phyloP scores from a whole-genome alignment of 2,797 vertebrate genomes.

The Macropodus opercularis region DNA sequence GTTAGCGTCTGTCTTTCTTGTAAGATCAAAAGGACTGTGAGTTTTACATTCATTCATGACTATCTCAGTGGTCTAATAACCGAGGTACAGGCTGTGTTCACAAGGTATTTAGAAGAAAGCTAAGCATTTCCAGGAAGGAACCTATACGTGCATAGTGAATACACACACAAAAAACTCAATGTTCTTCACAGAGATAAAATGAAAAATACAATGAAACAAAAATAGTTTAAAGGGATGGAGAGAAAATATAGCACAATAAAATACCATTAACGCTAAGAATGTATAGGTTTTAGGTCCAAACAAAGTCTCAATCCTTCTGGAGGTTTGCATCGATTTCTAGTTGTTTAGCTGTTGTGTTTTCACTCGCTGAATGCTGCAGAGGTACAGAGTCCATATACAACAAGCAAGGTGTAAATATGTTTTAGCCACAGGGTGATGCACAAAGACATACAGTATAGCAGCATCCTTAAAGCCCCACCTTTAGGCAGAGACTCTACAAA shows the following conservation, averaged over 20 bases:
- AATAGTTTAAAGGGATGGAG: not conserved
- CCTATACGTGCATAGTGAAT: not conserved
- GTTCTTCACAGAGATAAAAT: conserved; percentile 1
- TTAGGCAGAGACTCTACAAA: not conserved
- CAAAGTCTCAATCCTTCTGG: not conserved
- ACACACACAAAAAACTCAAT: conserved; percentile 2
- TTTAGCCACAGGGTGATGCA: not conserved
- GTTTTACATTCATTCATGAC: conserved; percentile 3
- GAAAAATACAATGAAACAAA: conserved; percentile 11
- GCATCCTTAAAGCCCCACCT: not conserved
- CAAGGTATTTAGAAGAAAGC: not conserved
- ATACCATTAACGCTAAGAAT: not conserved
- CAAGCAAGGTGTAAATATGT: conserved; percentile 7
- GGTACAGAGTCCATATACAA: not conserved
- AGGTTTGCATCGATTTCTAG: not conserved
- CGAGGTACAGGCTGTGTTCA: not conserved
- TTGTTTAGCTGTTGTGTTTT: not conserved
- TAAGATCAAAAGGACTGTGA: not conserved
- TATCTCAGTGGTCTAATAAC: conserved; percentile 13
- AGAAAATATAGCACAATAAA: not conserved
- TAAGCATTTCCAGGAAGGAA: conserved; percentile 5
- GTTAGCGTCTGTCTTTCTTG: conserved; percentile 2
- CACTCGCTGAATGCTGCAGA: not conserved
- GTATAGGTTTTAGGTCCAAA: not conserved
- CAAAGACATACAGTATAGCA: not conserved